Evolutionary conservation across 2,888 invertebrate species (phyloP).

Genomic region (Drosophila ezoana): DNA sequence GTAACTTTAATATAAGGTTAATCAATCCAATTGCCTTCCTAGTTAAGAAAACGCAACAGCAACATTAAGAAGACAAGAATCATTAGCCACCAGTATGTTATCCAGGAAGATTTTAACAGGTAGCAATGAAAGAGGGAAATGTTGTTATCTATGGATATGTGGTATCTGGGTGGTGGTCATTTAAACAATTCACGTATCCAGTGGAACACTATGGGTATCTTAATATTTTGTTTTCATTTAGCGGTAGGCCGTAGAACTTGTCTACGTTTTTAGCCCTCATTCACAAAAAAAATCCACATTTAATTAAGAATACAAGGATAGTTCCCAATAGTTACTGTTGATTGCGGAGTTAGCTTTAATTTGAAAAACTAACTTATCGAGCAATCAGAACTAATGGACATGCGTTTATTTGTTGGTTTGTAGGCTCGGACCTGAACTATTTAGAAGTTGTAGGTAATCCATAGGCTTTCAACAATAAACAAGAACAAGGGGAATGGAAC

Average conservation of each 20-base stretch:
- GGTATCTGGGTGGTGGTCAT: no score
- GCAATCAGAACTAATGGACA: not conserved
- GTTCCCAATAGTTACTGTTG: not conserved
- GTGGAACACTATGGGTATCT: not conserved
- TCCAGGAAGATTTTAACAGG: no score
- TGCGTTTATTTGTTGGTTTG: not conserved
- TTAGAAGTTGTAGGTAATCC: no score
- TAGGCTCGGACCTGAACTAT: not conserved
- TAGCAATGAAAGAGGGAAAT: no score
- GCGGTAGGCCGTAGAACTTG: not conserved
- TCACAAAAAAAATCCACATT: not conserved
- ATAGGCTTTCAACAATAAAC: no score
- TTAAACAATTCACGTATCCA: no score
- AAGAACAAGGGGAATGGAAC: no score
- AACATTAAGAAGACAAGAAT: no score
- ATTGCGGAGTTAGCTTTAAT: not conserved
- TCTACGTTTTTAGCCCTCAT: not conserved
- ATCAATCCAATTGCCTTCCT: no score
- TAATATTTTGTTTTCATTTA: not conserved
- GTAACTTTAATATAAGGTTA: no score
- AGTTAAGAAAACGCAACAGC: no score
- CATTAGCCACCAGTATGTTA: no score
- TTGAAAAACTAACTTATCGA: not conserved
- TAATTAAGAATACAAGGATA: slow-evolving; percentile 4
- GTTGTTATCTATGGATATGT: not conserved